Evolutionary conservation across 2,888 invertebrate species (phyloP), one percentile per base, ranked within the genome.

Genomic region (Gymnocheta viridis): DNA sequence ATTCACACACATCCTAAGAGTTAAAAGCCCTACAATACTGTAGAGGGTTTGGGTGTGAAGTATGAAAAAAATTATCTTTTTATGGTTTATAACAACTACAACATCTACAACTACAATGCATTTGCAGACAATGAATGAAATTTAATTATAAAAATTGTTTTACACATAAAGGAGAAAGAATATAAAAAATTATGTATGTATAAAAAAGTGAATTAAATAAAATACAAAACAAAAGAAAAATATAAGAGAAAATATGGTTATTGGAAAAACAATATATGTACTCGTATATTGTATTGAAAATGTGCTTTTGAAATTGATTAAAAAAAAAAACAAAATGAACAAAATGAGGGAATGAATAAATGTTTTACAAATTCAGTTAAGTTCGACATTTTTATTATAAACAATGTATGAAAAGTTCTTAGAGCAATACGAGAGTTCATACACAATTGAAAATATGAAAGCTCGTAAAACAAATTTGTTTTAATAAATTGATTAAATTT

Each of bases 61-160:
- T 76, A 69, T 82, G 81, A 74, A 74, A 60, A 82, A 76, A 69
- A 56, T 54, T 64, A 81, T 82, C 69, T 76, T 76, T 70, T 76
- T 82, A 82, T 82, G 74, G 69, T 47, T 82, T 76, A 76, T 64
- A 74, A 62, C 51, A 69, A 67, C 24, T 54, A 32, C 49, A 70
- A 32, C n/a, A n/a, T n/a, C 47, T n/a, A 38, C 67, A 58, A 67
- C 24, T 66, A 35, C 9, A 69, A 67, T 49, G 35, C 69, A 72
- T 56, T 38, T 38, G 47, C 62, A 76, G 69, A 82, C 74, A 82
- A 76, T 69, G 74, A 82, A 82, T 35, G 69, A 82, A 82, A 82
- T 82, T 82, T 82, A 82, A 82, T 82, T 82, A 82, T 82, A 67
- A 82, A 81, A 82, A 82, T 82, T 76, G 74, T 69, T 82, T 82